Base-by-base conservation (phyloP, 1,140 invertebrate species). In the Lasaia peninsularis region DNA sequence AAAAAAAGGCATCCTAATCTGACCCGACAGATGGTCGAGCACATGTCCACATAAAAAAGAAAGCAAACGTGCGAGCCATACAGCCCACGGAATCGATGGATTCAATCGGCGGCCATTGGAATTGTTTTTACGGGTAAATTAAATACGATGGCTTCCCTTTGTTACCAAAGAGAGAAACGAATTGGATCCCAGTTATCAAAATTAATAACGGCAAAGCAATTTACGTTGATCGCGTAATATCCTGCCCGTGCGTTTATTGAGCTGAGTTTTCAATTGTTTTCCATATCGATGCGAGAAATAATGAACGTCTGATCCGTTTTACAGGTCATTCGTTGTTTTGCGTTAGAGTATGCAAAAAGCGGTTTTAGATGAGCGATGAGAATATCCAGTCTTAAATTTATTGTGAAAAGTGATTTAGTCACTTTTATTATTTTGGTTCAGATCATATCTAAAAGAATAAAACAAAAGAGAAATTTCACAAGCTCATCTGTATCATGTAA, bases 151-250 rank as follows among this genome's bases (percentile, higher is more conserved):
- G 76, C 75, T 88, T 86, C 85, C 80, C 82, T 88, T 88, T 88
- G 81, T 86, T 86, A 85, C 80, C 82, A 85, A 86, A 88, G 80
- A 86, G 82, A 85, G 82, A 86, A 88, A 85, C 81, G 80, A 85
- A 86, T 85, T 69, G 80, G 83, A 86, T 88, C 82, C 78, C 81
- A 86, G 82, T 86, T 86, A 88, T 86, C 82, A 86, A 84, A 86
- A 88, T 88, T 86, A 88, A 88, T 86, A 88, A 86, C 82, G 71
- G 78, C 83, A 76, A 78, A 84, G 70, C 82, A 85, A 86, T 88
- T 88, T 83, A 79, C 78, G 83, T 67, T 77, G 84, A 75, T 79
- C 80, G 80, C 80, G 82, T 88, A 85, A 86, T 81, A 83, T 88
- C 80, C 82, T 85, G 73, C 69, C 61, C 65, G 65, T 66, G 79